Evolutionary conservation across 2,113 vertebrate genomes (phyloP).

Genomic region (Piaya cayana): DNA sequence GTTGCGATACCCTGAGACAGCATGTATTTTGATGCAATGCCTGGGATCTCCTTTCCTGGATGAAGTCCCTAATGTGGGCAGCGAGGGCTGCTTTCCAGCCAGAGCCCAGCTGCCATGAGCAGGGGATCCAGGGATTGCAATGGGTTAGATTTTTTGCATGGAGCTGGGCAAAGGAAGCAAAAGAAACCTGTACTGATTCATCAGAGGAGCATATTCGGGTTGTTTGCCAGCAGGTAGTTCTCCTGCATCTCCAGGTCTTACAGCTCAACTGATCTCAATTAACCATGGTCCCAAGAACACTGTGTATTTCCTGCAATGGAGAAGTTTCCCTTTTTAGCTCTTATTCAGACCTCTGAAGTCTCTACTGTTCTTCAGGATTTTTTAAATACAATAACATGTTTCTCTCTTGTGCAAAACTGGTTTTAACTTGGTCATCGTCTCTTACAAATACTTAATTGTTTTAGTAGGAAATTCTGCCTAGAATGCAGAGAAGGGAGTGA

Average conservation of each 20-base stretch:
- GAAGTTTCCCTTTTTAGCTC: background rate
- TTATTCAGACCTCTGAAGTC: background rate
- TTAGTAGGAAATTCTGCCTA: background rate
- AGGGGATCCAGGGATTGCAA: fast-evolving
- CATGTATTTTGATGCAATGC: background rate
- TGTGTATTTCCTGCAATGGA: background rate
- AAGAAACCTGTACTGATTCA: fast-evolving
- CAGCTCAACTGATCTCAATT: background rate
- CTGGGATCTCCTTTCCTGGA: background rate
- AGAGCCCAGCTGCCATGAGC: fast-evolving
- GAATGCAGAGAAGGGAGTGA: background rate
- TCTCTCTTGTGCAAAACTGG: background rate
- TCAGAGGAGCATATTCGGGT: background rate
- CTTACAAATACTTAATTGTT: background rate
- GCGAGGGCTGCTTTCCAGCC: background rate
- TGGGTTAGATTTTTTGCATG: background rate
- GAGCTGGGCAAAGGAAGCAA: background rate
- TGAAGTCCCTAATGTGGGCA: background rate
- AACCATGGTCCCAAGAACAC: background rate
- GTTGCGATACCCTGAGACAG: background rate
- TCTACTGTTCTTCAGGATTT: background rate
- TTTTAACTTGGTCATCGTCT: background rate
- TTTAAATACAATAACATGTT: background rate
- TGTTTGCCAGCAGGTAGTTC: background rate
- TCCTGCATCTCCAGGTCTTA: background rate